Percentiles rank a stretch among this genome's conserved stretches.
These are phyloP conservation scores for Nasonia vitripennis DNA, from an alignment of 1,140 invertebrate species.

Conservation along the genomic window DNA sequence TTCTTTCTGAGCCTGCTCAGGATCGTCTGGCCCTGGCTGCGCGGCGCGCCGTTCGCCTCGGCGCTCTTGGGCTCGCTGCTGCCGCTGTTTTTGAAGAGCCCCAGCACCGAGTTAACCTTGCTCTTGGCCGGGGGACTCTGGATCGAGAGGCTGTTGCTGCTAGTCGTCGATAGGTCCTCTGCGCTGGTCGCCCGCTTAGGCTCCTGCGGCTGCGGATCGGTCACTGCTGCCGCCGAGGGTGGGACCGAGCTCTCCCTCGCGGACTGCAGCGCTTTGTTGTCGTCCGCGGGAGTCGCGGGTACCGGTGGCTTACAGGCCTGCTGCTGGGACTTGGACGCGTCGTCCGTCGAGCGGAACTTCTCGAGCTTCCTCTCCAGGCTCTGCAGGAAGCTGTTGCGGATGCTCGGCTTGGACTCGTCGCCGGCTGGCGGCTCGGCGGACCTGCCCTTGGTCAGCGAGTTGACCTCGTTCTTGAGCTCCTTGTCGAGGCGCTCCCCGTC, in stretches of 20 bases:
- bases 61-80: background rate
- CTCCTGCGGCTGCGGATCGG: constrained; percentile 73
- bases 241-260: constrained; percentile 79
- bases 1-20: constrained; percentile 66
- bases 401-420: constrained; percentile 16
- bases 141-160: constrained; percentile 56
- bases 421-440: constrained; percentile 50
- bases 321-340: constrained; percentile 31
- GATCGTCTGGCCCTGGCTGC: constrained; percentile 56
- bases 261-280: background rate
- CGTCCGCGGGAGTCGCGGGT: too few species aligned
- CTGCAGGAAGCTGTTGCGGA: constrained; percentile 69
- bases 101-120: constrained; percentile 81
- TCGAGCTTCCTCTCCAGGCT: constrained; percentile 74
- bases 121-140: constrained; percentile 71
- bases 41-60: constrained; percentile 50
- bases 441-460: constrained; percentile 60
- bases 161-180: constrained; percentile 77
- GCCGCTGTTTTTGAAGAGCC: constrained; percentile 80
- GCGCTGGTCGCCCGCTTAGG: constrained; percentile 80
- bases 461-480: constrained; percentile 69
- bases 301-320: background rate
- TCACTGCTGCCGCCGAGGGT: constrained; percentile 58
- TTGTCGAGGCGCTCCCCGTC: constrained; percentile 58
- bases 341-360: constrained; percentile 67